Evolutionary conservation across 2,113 vertebrate species (phyloP).

Genomic region (Mobula hypostoma): DNA sequence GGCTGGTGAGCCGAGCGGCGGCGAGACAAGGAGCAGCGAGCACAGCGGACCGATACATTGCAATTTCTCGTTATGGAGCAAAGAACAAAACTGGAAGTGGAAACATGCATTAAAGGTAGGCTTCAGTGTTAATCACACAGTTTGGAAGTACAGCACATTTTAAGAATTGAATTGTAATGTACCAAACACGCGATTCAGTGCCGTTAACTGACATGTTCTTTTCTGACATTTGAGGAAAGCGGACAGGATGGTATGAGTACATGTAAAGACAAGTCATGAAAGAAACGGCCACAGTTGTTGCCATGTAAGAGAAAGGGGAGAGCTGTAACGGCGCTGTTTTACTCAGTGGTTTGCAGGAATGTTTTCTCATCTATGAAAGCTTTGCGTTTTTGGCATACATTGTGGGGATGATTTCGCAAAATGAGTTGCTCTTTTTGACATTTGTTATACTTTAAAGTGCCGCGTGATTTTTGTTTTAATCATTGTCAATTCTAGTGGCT

Average conservation of each 20-base stretch:
- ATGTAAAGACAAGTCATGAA: not conserved
- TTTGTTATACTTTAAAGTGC: not conserved
- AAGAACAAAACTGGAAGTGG: conserved; percentile 6
- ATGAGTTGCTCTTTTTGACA: not conserved
- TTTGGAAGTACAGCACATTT: not conserved
- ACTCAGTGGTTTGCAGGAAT: not conserved
- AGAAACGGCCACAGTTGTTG: not conserved
- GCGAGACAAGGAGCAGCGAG: not conserved
- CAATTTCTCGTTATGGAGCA: not conserved
- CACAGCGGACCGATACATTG: not conserved
- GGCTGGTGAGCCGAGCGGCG: not conserved
- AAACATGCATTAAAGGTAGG: conserved; percentile 28
- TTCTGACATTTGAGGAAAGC: not conserved
- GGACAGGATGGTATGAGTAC: not conserved
- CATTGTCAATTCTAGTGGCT: not conserved
- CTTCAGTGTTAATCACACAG: not conserved
- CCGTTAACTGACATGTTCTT: not conserved
- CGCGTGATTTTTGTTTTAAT: not conserved
- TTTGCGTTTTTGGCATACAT: not conserved
- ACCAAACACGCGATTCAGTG: not conserved
- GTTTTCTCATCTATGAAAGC: not conserved
- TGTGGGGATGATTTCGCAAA: not conserved
- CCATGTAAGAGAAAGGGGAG: not conserved
- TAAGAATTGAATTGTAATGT: not conserved
- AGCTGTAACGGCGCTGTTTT: not conserved